Percentiles rank a stretch among this genome's conserved stretches.
Conservation (phyloP, 2,113 vertebrate genomes). For the Heteronetta atricapilla region DNA sequence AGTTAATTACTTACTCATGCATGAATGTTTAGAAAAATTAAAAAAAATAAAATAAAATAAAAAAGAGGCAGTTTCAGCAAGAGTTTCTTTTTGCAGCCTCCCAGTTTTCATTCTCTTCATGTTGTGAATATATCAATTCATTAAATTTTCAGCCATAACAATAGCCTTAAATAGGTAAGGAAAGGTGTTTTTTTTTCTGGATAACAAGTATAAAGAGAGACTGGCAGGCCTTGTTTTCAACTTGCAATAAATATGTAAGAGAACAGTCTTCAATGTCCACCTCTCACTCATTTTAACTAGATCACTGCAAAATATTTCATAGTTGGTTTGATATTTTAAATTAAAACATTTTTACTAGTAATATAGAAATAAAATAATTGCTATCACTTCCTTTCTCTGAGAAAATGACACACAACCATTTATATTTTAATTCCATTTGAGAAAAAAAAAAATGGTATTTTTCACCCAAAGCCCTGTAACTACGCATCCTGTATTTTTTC, state of each 20-base stretch:
- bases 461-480: neutral
- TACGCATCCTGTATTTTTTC: neutral
- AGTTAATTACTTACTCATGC: constrained; percentile 42
- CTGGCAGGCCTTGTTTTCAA: neutral
- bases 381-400: neutral
- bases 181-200: neutral
- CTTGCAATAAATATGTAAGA: neutral
- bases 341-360: neutral
- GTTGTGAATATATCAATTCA: neutral
- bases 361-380: constrained; percentile 14
- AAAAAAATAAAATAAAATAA: no score
- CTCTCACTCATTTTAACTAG: neutral
- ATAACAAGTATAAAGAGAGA: neutral
- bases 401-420: constrained; percentile 6
- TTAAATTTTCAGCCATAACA: neutral
- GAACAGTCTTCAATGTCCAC: neutral
- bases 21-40: neutral
- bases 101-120: neutral
- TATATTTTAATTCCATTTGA: neutral
- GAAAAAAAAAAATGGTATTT: neutral
- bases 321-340: constrained; percentile 1
- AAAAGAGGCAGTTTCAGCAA: neutral
- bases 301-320: neutral
- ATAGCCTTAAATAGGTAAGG: neutral
- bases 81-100: neutral